Evolutionary conservation across 2,888 invertebrate genomes (phyloP).

Genomic region (Heteromurus nitidus): DNA sequence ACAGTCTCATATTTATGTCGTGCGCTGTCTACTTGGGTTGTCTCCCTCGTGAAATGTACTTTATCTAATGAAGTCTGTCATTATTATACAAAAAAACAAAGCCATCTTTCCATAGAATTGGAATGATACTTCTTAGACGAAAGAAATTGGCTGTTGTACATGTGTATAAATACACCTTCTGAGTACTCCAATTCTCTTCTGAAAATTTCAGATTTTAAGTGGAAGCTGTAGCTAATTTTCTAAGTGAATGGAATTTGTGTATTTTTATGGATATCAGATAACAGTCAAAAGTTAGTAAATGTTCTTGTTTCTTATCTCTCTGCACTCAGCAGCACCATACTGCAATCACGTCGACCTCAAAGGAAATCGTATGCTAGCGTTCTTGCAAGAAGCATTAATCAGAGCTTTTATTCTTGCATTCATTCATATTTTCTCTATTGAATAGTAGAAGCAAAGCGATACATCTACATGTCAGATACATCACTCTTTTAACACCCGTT

Average conservation of each 20-base stretch:
- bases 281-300: neutral
- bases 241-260: too few relatives aligned
- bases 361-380: too few relatives aligned
- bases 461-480: conserved; percentile 11
- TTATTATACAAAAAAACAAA: too few relatives aligned
- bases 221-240: too few relatives aligned
- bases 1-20: conserved; percentile 45
- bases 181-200: neutral
- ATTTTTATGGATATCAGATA: neutral
- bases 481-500: conserved; percentile 7
- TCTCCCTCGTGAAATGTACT: conserved; percentile 34
- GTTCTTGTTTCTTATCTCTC: neutral
- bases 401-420: too few relatives aligned
- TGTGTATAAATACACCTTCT: too few relatives aligned
- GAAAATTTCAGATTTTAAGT: neutral
- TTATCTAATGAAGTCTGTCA: conserved; percentile 19
- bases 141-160: too few relatives aligned
- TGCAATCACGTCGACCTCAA: too few relatives aligned
- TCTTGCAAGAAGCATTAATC: too few relatives aligned
- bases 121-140: too few relatives aligned
- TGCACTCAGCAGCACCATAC: neutral
- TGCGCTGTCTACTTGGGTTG: conserved; percentile 14
- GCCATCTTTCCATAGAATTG: too few relatives aligned
- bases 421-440: too few relatives aligned
- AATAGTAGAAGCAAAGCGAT: conserved; percentile 13